These are phyloP conservation scores for Isaurus tuberculatus DNA, from an alignment of 92 coral and sea anemone genomes.

Conservation along the genomic window DNA sequence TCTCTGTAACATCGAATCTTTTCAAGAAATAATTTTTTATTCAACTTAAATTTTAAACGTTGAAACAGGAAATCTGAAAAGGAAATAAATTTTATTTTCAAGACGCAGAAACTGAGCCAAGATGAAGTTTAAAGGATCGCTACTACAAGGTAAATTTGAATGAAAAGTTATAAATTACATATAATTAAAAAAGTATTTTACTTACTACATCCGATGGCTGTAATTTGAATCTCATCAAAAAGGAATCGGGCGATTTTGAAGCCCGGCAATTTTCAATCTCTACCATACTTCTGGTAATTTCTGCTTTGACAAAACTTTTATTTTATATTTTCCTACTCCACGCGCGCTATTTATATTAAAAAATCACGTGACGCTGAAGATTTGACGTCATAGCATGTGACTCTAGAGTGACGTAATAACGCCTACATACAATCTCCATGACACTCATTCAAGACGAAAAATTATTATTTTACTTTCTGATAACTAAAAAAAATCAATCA, in stretches of 20 bases:
- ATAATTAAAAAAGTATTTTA: not conserved
- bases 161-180: not conserved
- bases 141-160: not conserved
- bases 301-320: not conserved
- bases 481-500: not conserved
- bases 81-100: not conserved
- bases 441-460: not conserved
- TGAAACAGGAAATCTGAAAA: not conserved
- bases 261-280: conserved; percentile 32
- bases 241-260: conserved; percentile 54
- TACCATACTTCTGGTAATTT: not conserved
- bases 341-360: not conserved
- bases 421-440: not conserved
- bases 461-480: no score
- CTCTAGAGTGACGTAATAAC: conserved; percentile 1
- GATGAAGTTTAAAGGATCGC: not conserved
- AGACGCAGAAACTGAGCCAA: not conserved
- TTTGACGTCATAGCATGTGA: conserved; percentile 43
- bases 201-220: conserved; percentile 88
- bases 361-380: conserved; percentile 7
- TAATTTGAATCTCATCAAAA: conserved; percentile 69
- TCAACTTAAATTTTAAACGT: not conserved
- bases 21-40: not conserved
- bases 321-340: not conserved
- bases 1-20: not conserved